A percentile compares a stretch with the other conserved stretches of the same genome.
These are phyloP conservation scores for Phymastichus coffea DNA, from an alignment of 1,140 invertebrate species.

Conservation along the genomic window DNA sequence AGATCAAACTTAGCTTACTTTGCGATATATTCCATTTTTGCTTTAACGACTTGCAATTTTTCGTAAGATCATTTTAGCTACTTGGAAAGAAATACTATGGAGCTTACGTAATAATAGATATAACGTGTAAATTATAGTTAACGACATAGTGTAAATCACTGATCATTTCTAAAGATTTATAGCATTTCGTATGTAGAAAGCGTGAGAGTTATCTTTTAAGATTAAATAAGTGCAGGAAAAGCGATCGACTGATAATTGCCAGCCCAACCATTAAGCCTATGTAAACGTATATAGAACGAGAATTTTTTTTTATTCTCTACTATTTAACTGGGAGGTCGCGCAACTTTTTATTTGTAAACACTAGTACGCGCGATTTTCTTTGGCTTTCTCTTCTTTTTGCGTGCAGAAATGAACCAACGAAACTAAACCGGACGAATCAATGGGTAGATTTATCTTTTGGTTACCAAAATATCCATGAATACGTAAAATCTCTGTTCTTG, in stretches of 20 bases:
- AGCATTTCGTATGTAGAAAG: constrained; percentile 10
- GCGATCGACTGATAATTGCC: neutral
- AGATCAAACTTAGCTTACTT: neutral
- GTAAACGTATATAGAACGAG: neutral
- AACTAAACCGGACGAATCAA: too few species aligned
- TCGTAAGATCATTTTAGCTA: too few species aligned
- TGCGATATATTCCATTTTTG: neutral
- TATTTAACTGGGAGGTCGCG: neutral
- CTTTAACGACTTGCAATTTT: neutral
- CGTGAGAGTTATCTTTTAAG: neutral
- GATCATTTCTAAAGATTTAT: neutral
- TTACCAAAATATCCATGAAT: too few species aligned
- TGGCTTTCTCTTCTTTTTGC: constrained; percentile 7
- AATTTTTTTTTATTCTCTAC: constrained; percentile 5
- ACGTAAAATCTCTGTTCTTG: too few species aligned
- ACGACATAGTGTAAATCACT: constrained; percentile 13
- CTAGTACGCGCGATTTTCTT: constrained; percentile 2
- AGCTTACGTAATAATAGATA: too few species aligned
- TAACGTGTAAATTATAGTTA: constrained; percentile 14
- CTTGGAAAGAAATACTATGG: too few species aligned
- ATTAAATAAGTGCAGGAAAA: neutral
- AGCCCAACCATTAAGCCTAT: neutral
- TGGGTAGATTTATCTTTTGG: too few species aligned
- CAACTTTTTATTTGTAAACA: constrained; percentile 11
- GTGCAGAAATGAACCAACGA: too few species aligned